Conservation (phyloP, 2,888 invertebrate genomes). For the Macrophya alboannulata region DNA sequence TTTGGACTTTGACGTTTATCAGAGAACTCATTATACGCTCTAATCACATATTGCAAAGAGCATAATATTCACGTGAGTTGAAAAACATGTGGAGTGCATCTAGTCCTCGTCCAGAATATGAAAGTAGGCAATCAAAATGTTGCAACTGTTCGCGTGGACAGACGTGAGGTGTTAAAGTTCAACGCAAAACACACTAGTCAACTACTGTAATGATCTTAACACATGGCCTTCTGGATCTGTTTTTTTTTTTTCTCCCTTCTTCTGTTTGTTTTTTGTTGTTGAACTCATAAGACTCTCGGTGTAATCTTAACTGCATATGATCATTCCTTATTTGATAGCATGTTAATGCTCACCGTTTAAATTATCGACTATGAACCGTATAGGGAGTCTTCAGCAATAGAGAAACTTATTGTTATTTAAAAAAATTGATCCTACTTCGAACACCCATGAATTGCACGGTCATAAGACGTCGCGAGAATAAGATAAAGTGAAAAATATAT, state of each 20-base stretch:
- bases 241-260: too few species aligned
- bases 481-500: not conserved
- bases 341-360: not conserved
- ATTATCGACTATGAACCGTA: slow-evolving; percentile 16
- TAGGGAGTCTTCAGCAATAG: not conserved
- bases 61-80: not conserved
- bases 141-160: slow-evolving; percentile 45
- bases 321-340: not conserved
- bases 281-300: not conserved
- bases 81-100: slow-evolving; percentile 45
- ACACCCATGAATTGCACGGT: not conserved
- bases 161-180: slow-evolving; percentile 50
- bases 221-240: not conserved
- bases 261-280: not conserved
- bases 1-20: slow-evolving; percentile 39
- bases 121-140: slow-evolving; percentile 69
- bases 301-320: slow-evolving; percentile 24
- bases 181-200: slow-evolving; percentile 23
- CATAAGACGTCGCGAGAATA: not conserved
- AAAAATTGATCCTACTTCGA: not conserved
- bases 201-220: slow-evolving; percentile 32
- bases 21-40: slow-evolving; percentile 46
- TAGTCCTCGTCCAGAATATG: slow-evolving; percentile 52
- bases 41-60: slow-evolving; percentile 49
- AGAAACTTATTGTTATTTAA: not conserved